Percentiles rank a stretch among this genome's conserved stretches.
Evolutionary conservation across 2,113 vertebrate species (phyloP).

Genomic region (Pelmatolapia mariae): DNA sequence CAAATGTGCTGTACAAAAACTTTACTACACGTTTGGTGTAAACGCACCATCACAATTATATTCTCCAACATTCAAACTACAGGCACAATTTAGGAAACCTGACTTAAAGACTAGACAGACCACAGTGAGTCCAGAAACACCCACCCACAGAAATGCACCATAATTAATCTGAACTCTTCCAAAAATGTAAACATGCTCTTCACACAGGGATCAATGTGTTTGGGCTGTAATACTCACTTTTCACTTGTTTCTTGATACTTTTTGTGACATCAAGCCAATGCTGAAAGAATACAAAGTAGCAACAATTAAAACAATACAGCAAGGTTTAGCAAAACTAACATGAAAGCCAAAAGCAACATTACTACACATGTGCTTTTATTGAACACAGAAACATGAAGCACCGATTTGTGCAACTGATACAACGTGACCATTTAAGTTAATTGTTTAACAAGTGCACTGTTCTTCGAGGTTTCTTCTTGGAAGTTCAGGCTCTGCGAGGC

Average conservation of each 20-base stretch:
- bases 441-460: background rate
- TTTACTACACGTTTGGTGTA: background rate
- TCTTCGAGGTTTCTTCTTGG: background rate
- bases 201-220: background rate
- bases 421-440: background rate
- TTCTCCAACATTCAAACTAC: background rate
- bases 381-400: background rate
- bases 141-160: background rate
- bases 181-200: background rate
- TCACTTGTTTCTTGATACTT: conserved; percentile 99
- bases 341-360: background rate
- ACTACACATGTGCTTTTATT: background rate
- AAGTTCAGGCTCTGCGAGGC: conserved; percentile 28
- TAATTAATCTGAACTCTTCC: background rate
- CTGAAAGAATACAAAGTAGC: conserved; percentile 66
- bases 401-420: background rate
- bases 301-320: background rate
- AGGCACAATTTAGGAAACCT: background rate
- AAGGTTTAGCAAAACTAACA: background rate
- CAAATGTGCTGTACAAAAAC: background rate
- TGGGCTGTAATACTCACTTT: conserved; percentile 84
- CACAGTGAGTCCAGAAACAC: background rate
- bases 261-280: conserved; percentile 98
- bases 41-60: background rate
- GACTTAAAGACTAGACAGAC: background rate